Evolutionary conservation across 2,888 invertebrate genomes (phyloP), one percentile per base, ranked within the genome.

Genomic region (Pecten maximus): DNA sequence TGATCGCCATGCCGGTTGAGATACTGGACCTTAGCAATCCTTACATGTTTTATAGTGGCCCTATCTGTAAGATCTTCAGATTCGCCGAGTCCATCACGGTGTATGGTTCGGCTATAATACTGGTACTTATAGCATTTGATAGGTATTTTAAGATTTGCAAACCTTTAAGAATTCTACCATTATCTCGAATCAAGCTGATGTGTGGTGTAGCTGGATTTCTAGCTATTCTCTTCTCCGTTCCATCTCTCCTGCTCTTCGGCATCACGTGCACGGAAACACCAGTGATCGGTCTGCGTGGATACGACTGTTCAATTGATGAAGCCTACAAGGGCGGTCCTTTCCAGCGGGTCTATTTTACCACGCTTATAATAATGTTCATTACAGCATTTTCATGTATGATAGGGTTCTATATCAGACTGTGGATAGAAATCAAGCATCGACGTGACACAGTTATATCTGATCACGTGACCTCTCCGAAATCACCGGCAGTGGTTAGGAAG

Each of bases 91-190:
- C 94, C 0, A 94, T 95, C 40, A 94, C 94, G 0, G 93, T 95
- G 15, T 95, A 94, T 54, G 95, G 95, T 3, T 95, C 95, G 0
- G 94, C 94, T 2, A 94, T 94, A 10, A 94, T 95, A n/a, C 91
- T 95, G 19, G 92, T 95, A 23, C 94, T 95, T 88, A 95, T 95
- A 28, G 95, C 95, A 8, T 93, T 95, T 50, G 95, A 95, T 90
- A 93, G 95, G n/a, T 95, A 94, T 89, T 95, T 94, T 91, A 95
- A 95, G 90, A 95, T 95, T 54, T 95, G 95, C 89, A 92, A 92
- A 44, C 95, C 95, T 0, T 89, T 95, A 12, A 94, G 93, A 92
- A 91, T 94, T 88, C 93, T 95, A 40, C 93, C 94, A 40, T 91
- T 95, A 6, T 93, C 92, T 44, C 94, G 93, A 88, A 95, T 95